These are phyloP conservation scores for Chrysemys picta DNA, from an alignment of 2,113 vertebrate genomes.

Conservation along the genomic window DNA sequence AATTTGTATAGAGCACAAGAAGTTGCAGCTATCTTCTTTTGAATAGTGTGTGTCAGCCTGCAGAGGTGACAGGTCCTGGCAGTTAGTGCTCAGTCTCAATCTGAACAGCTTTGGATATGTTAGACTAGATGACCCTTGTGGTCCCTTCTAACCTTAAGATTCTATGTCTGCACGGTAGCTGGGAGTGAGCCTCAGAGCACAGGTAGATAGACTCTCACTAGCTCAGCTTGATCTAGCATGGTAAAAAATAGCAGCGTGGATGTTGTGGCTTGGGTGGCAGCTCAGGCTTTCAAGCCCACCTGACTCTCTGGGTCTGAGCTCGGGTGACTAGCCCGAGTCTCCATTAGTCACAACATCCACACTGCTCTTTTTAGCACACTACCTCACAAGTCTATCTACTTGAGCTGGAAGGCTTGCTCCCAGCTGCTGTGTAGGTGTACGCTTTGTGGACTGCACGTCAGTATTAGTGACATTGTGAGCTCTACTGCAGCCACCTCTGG, in stretches of 20 bases:
- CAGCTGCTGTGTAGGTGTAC: neutral
- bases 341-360: neutral
- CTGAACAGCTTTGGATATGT: accelerated
- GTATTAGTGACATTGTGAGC: neutral
- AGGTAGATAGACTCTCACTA: neutral
- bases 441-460: neutral
- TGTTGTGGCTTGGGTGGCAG: neutral
- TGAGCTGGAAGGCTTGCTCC: neutral
- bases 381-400: neutral
- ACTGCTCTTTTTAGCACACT: neutral
- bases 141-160: neutral
- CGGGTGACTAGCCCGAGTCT: neutral
- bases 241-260: neutral
- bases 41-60: neutral
- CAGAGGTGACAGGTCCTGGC: neutral
- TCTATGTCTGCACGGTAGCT: neutral
- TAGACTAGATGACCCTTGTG: neutral
- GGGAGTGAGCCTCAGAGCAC: neutral
- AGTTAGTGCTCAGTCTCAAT: neutral
- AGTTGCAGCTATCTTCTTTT: neutral
- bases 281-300: neutral
- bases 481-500: neutral
- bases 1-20: neutral
- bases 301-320: neutral
- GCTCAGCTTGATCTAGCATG: neutral